Evolutionary conservation across 2,797 vertebrate genomes (phyloP), one percentile per base, ranked within the genome.

Genomic region (Halcyon leucocephala): DNA sequence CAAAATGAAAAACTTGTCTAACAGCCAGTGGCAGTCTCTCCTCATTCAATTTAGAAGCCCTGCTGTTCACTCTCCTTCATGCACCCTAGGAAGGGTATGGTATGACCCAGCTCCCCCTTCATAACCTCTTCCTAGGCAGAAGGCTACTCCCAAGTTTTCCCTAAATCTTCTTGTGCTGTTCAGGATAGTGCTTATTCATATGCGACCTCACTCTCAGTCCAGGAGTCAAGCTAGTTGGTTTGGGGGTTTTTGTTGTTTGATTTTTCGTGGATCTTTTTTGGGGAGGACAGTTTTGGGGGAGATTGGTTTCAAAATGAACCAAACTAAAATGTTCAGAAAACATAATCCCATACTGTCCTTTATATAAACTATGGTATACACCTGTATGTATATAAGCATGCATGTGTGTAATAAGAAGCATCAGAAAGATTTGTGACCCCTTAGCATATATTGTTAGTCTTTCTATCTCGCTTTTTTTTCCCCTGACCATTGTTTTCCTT

Each of bases 31-130:
- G 1, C 48, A 82, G 5, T 22, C 14, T 93, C 4, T 44, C 12
- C 35, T 54, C 20, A 11, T 44, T 49, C 20, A 26, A 0, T 48
- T 61, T 28, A 37, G 52, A 15, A 88, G 4, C 8, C 5, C 4
- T 86, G 3, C 8, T 81, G 19, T 37, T 64, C 11, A 28, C 15
- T 37, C 20, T 58, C 3, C 51, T 33, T 39, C 11, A 5, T 10
- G 7, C 2, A n/a, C 3, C 4, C 12, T 60, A 11, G 7, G 5
- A 3, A 85, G 4, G 8, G 2, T 1, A 57, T 12, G 9, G 31
- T 6, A 72, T 14, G 3, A 71, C 9, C 19, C 12, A 31, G 3
- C 7, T 60, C 5, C 5, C 25, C 73, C 29, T 49, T 87, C 6
- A 2, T 54, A 70, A 14, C 2, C 2, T 67, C 2, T 2, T 71